Evolutionary conservation across 2,888 invertebrate genomes (phyloP).

Genomic region (Caenorhabditis parvicauda): DNA sequence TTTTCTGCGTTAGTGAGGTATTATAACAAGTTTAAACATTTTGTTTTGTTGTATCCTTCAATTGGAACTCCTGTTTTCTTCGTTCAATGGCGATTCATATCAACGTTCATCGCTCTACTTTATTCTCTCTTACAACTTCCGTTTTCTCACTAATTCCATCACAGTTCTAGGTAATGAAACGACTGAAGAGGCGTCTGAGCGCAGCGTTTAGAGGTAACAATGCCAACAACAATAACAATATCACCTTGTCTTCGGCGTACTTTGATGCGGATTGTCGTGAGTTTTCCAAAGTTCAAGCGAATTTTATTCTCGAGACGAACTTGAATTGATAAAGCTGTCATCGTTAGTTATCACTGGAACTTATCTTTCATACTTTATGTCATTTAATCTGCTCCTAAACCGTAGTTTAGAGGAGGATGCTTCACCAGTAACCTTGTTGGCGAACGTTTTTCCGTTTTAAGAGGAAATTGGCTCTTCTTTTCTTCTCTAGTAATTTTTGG

Average conservation of each 20-base stretch:
- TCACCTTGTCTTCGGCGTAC: slow-evolving; percentile 19
- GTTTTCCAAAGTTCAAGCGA: background rate
- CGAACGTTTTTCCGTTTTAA: background rate
- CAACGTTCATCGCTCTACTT: too few relatives aligned
- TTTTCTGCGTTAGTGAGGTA: too few relatives aligned
- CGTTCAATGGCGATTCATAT: too few relatives aligned
- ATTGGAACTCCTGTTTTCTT: too few relatives aligned
- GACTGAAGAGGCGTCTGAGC: slow-evolving; percentile 47
- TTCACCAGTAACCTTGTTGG: too few relatives aligned
- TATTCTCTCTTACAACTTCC: background rate
- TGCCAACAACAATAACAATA: slow-evolving; percentile 26
- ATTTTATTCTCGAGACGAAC: background rate
- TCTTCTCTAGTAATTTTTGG: background rate
- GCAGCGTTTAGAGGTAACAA: slow-evolving; percentile 42
- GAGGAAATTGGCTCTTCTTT: background rate
- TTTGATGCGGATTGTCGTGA: slow-evolving; percentile 30
- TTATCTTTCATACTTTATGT: too few relatives aligned
- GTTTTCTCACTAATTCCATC: background rate
- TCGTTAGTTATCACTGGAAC: too few relatives aligned
- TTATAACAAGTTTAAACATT: too few relatives aligned
- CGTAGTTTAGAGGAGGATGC: too few relatives aligned
- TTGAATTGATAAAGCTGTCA: background rate
- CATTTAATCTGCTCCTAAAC: too few relatives aligned
- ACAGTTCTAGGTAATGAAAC: slow-evolving; percentile 41
- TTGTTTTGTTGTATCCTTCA: too few relatives aligned